Percentiles rank a stretch among this genome's conserved stretches.
Conservation (phyloP, 2,113 vertebrate species). For the Echinops telfairi region DNA sequence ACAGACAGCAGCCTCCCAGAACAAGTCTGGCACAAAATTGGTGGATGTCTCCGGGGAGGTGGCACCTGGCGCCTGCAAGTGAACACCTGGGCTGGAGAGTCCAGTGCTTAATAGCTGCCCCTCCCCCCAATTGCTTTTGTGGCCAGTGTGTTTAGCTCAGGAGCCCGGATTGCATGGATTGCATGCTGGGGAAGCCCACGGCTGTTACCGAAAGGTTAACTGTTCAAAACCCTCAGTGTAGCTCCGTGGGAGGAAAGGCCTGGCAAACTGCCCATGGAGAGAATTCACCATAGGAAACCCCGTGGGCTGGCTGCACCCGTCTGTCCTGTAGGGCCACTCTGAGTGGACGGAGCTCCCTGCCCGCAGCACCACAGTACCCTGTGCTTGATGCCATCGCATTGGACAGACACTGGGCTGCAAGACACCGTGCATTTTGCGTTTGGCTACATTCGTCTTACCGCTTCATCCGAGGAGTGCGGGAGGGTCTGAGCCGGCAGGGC, state of each 20-base stretch:
- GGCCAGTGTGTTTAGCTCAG: not conserved
- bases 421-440: not conserved
- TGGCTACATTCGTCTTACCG: not conserved
- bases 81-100: not conserved
- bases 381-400: too few species aligned
- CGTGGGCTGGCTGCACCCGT: not conserved
- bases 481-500: not conserved
- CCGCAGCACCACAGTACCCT: not conserved
- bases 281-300: not conserved
- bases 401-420: not conserved
- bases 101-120: too few species aligned
- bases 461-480: too few species aligned
- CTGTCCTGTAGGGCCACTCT: not conserved
- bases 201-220: not conserved
- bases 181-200: not conserved
- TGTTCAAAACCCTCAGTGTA: not conserved
- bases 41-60: rapidly evolving
- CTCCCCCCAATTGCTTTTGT: not conserved
- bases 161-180: not conserved
- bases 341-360: not conserved
- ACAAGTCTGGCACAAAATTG: too few species aligned
- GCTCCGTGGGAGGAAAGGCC: not conserved
- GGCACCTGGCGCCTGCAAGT: too few species aligned
- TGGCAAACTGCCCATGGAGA: not conserved
- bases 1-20: too few species aligned